Evolutionary conservation across 2,888 invertebrate species (phyloP), one percentile per base, ranked within the genome.

Genomic region (Germaria angustata): DNA sequence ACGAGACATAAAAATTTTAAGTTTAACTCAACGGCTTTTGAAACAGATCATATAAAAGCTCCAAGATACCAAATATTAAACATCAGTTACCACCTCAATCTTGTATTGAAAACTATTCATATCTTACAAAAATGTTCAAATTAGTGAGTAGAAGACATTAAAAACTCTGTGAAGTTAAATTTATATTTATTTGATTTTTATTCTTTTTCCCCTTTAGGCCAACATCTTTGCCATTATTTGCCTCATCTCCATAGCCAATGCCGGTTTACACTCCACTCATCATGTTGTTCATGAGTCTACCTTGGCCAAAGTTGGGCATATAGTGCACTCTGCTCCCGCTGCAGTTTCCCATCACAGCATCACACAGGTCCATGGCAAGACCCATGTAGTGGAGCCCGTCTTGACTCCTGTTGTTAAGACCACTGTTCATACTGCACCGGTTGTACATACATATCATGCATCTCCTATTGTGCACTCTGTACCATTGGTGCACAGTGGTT

Each of bases 271-370:
- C 4, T 85, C 85, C 51, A 87, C 87, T 8, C 89, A 89, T 36
- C 86, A 87, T 46, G 86, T 89, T 7, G 69, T 90, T 4, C 88
- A 88, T 46, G 87, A 89, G 73, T 88, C 89, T n/a, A 87, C 87
- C 11, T 80, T 90, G 36, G 88, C 88, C 22, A 89, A 89, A 41
- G 88, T 90, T 2, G 90, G 89, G 32, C 76, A 85, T 41, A 80
- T 86, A 55, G 84, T 86, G 4, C 86, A 86, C 24, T 63, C 79
- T 1, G 77, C 80, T 0, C 92, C 69, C 7, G 88, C 89, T 0
- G 90, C 93, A 0, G 92, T 93, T 0, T 93, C 93, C 2, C 93
- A 93, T 72, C 93, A 93, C 85, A 92, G 93, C 80, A 92, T 93
- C 22, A 88, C 92, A 24, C 93, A 93, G 77, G 89, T 93, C 3